Percentiles rank a stretch among this genome's conserved stretches.
Evolutionary conservation across 2,797 vertebrate species (phyloP).

Genomic region (Cetoscarus ocellatus): DNA sequence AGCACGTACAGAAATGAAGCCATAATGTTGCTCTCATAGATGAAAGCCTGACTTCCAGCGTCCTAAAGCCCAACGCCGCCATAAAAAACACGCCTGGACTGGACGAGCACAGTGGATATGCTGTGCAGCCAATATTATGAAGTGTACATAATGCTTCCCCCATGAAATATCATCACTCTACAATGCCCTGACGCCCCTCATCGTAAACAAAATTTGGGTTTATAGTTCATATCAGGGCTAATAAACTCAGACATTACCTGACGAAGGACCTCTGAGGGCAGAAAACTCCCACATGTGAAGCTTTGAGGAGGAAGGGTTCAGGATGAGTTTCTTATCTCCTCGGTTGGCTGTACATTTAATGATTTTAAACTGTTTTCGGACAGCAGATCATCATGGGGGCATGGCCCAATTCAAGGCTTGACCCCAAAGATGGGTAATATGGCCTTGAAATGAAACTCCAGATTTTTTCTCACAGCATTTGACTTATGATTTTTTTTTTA

Average conservation of each 20-base stretch:
- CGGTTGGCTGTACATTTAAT: too few relatives aligned
- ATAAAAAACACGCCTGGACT: constrained; percentile 68
- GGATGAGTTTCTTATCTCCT: constrained; percentile 2
- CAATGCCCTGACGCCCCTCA: constrained; percentile 66
- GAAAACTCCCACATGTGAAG: constrained; percentile 52
- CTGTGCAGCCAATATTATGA: constrained; percentile 76
- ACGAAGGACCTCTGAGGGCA: constrained; percentile 55
- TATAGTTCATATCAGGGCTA: constrained; percentile 78
- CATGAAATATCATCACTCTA: constrained; percentile 77
- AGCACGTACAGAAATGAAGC: constrained; percentile 47
- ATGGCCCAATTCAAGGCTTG: too few relatives aligned
- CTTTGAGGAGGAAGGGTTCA: constrained; percentile 24
- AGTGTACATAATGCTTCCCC: constrained; percentile 78
- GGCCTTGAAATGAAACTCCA: too few relatives aligned
- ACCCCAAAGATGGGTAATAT: too few relatives aligned
- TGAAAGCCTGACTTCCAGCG: constrained; percentile 59
- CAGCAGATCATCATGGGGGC: too few relatives aligned
- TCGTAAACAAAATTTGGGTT: constrained; percentile 80
- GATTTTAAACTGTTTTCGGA: too few relatives aligned
- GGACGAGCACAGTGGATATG: constrained; percentile 52
- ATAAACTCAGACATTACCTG: constrained; percentile 78
- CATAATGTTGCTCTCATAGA: constrained; percentile 61
- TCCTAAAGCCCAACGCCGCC: constrained; percentile 64
- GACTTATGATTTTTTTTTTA: too few relatives aligned
- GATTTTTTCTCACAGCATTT: too few relatives aligned